Evolutionary conservation across 2,888 invertebrate genomes (phyloP), one percentile per base, ranked within the genome.

Genomic region (Argynnis bischoffii): DNA sequence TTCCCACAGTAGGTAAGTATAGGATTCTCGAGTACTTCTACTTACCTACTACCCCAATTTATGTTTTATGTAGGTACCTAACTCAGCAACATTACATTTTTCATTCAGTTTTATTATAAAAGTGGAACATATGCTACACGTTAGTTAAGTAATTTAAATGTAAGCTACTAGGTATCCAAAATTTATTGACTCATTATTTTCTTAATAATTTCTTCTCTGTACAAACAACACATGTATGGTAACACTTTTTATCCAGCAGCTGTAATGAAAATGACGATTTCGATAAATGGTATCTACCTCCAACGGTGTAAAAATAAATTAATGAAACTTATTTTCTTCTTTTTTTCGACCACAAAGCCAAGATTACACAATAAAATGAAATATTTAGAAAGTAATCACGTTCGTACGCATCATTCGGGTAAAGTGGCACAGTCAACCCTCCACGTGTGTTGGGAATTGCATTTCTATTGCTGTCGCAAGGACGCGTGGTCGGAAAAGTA

Each of bases 341-440:
- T 85, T 86, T 85, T 86, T 86, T 81, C 79, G 83, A 81, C 85
- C 88, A 87, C 88, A 86, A 86, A 84, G 82, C 87, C 81, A 84
- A 84, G 82, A 88, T 86, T 89, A 88, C 79, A 85, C 86, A 85
- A 86, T 89, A 90, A 88, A 89, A 86, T 86, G 86, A 86, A 88
- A 90, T 90, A 90, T 90, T 90, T 88, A 89, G 82, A 81, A 82
- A 86, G 88, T 88, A 87, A 89, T 90, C 90, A 89, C 88, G 87
- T 86, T 85, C 82, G 77, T 86, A 86, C 82, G 78, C 82, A 81
- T 81, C 81, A 81, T 80, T 81, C 80, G 77, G 77, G 75, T 73
- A 77, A 79, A 83, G 81, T 84, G 79, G 81, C 81, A 81, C 73
- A 72, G 75, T 75, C 76, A 67, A 75, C 31, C 53, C 53, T 51